phyloP scores from a whole-genome alignment of 2,888 invertebrate genomes.

The Cryptus armator region DNA sequence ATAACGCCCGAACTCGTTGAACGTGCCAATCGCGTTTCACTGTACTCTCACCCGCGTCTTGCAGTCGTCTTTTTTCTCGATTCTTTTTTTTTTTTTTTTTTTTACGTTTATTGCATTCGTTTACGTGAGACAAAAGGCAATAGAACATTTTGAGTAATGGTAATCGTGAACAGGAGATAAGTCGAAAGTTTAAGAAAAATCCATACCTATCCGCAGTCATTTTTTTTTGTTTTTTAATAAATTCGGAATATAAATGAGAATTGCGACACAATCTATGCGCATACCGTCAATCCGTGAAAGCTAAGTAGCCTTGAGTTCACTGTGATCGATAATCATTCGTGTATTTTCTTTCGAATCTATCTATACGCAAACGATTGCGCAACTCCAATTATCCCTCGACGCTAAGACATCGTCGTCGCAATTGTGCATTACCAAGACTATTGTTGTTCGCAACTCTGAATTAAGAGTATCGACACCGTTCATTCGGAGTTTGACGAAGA shows the following conservation, averaged over 20 bases:
- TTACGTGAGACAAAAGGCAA: not conserved
- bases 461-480: not conserved
- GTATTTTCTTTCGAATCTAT: not conserved
- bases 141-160: not conserved
- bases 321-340: too few species aligned
- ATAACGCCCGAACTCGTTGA: constrained; percentile 60
- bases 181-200: not conserved
- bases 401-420: not conserved
- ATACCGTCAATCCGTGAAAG: too few species aligned
- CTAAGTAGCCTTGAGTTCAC: too few species aligned
- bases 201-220: not conserved
- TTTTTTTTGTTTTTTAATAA: too few species aligned
- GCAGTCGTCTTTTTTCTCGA: constrained; percentile 5
- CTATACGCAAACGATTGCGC: not conserved
- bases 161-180: not conserved
- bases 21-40: constrained; percentile 60
- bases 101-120: constrained; percentile 9
- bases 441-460: not conserved
- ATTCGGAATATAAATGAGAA: too few species aligned
- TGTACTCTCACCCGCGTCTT: not conserved
- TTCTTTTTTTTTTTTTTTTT: not conserved
- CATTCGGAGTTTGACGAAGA: not conserved
- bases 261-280: too few species aligned
- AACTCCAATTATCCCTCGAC: not conserved
- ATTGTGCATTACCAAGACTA: not conserved